phyloP scores from a whole-genome alignment of 1,140 invertebrate species.

The Thaumetopoea pityocampa region DNA sequence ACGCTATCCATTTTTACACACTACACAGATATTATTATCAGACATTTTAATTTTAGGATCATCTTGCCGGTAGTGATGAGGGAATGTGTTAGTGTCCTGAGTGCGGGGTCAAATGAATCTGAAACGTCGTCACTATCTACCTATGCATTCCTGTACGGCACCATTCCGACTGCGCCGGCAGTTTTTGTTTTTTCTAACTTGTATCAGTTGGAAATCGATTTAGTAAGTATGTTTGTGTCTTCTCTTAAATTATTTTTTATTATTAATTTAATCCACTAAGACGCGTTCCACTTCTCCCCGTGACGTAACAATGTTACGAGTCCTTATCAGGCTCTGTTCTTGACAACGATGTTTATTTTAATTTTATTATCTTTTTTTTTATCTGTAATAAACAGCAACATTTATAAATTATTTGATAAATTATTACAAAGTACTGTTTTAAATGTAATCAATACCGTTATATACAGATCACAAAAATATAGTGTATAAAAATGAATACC shows the following conservation, averaged over 20 bases:
- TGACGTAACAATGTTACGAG: too few species aligned
- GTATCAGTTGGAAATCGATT: slow-evolving; percentile 90
- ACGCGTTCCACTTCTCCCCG: too few species aligned
- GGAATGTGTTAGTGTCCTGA: slow-evolving; percentile 87
- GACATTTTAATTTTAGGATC: slow-evolving; percentile 77
- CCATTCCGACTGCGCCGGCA: slow-evolving; percentile 95
- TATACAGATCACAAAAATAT: too few species aligned
- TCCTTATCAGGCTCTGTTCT: too few species aligned
- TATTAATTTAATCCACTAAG: background rate
- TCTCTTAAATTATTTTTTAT: background rate
- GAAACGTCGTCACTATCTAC: slow-evolving; percentile 90
- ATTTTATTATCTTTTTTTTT: too few species aligned
- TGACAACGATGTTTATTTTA: too few species aligned
- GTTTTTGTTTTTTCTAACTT: slow-evolving; percentile 95
- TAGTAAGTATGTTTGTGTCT: slow-evolving; percentile 77
- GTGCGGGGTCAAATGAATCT: slow-evolving; percentile 80
- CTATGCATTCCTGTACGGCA: slow-evolving; percentile 97
- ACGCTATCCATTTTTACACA: too few species aligned
- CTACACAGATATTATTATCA: background rate
- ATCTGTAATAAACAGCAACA: too few species aligned
- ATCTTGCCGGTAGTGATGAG: slow-evolving; percentile 91
- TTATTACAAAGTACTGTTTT: too few species aligned
- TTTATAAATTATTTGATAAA: too few species aligned
- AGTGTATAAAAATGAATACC: too few species aligned
- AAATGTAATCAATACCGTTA: too few species aligned